Conservation (phyloP, 2,113 vertebrate genomes). For the Holacanthus passer region DNA sequence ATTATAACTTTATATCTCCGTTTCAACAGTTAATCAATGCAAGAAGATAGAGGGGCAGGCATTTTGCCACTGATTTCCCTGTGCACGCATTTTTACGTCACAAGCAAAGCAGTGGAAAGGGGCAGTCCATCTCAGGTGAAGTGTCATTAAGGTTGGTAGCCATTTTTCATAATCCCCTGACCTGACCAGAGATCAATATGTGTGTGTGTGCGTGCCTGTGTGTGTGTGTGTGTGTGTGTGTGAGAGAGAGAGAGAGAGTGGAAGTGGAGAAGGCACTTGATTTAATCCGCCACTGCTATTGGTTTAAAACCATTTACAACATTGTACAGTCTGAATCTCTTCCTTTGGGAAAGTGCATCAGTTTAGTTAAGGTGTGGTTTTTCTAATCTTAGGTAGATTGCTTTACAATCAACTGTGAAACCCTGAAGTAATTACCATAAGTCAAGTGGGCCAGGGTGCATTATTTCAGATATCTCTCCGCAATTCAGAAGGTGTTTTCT, state of each 20-base stretch:
- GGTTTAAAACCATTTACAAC: slow-evolving; percentile 32
- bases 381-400: not conserved
- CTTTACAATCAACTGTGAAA: not conserved
- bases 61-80: slow-evolving; percentile 71
- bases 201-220: slow-evolving; percentile 33
- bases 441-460: too few relatives aligned
- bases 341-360: not conserved
- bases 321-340: slow-evolving; percentile 4
- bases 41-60: slow-evolving; percentile 57
- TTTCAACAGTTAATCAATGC: slow-evolving; percentile 66
- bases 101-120: slow-evolving; percentile 23
- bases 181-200: slow-evolving; percentile 69
- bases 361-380: not conserved
- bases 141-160: slow-evolving; percentile 65
- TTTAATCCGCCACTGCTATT: slow-evolving; percentile 13
- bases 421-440: not conserved
- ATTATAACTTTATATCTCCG: slow-evolving; percentile 47
- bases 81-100: slow-evolving; percentile 59
- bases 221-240: slow-evolving; percentile 27
- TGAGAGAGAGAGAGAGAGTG: too few relatives aligned
- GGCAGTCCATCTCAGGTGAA: slow-evolving; percentile 70
- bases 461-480: not conserved
- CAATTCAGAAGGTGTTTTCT: not conserved
- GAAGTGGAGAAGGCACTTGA: slow-evolving; percentile 45
- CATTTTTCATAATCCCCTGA: slow-evolving; percentile 76